These are phyloP conservation scores for Orbicella faveolata DNA, from an alignment of 64 coral and sea anemone genomes.

Conservation along the genomic window DNA sequence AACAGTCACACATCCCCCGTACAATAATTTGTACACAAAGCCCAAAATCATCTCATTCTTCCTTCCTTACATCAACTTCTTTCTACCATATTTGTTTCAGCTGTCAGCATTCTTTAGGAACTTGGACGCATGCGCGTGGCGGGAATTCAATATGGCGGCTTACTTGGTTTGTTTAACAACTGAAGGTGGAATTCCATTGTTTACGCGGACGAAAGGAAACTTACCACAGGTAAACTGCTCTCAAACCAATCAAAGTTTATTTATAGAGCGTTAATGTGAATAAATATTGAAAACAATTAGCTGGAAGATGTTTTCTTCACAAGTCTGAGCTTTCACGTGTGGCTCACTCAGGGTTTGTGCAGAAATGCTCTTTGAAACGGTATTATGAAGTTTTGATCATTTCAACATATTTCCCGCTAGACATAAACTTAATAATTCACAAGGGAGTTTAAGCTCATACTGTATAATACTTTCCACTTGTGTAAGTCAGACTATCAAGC, in stretches of 20 bases:
- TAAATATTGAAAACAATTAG: background rate
- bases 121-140: constrained; percentile 97
- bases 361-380: too few relatives aligned
- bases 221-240: constrained; percentile 82
- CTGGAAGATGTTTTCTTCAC: background rate
- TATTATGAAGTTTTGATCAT: too few relatives aligned
- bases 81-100: constrained; percentile 44
- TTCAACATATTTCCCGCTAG: too few relatives aligned
- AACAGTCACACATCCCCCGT: constrained; percentile 1
- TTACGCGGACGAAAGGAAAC: constrained; percentile 92
- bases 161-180: constrained; percentile 98
- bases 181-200: constrained; percentile 96
- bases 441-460: too few relatives aligned
- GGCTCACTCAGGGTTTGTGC: too few relatives aligned
- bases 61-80: too few relatives aligned
- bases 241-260: background rate
- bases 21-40: constrained; percentile 14
- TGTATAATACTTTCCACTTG: too few relatives aligned
- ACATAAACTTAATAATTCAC: too few relatives aligned
- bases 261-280: background rate
- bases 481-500: too few relatives aligned
- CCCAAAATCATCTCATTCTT: background rate
- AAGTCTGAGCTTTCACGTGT: too few relatives aligned
- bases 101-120: constrained; percentile 86
- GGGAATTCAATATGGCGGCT: constrained; percentile 93